Percentiles rank a stretch among this genome's conserved stretches.
phyloP scores from a whole-genome alignment of 1,140 invertebrate genomes.

The Cherax quadricarinatus region DNA sequence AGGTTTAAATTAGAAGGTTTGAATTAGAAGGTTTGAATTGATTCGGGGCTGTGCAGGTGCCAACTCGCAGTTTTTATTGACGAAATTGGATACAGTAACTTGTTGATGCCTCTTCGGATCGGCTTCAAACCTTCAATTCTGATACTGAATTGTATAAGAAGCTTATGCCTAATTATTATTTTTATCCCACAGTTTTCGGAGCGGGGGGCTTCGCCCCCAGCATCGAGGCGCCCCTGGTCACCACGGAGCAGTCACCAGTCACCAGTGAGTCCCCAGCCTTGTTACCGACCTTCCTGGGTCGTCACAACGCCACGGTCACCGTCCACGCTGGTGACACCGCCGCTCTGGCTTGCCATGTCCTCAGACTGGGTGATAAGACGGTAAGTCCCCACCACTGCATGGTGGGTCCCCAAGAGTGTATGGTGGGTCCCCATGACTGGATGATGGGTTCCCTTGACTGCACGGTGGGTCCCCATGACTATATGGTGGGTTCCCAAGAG shows the following conservation, averaged over 20 bases:
- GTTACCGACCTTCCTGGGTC: conserved; percentile 39
- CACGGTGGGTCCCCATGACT: too few relatives aligned
- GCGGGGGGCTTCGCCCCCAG: conserved; percentile 54
- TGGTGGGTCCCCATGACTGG: too few relatives aligned
- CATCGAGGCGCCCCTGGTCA: conserved; percentile 35
- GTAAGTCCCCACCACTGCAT: neutral
- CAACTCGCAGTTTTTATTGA: too few relatives aligned
- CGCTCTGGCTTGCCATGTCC: conserved; percentile 43
- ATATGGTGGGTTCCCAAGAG: too few relatives aligned
- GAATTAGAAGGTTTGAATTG: too few relatives aligned
- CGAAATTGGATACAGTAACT: neutral
- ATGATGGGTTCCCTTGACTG: too few relatives aligned
- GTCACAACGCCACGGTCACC: conserved; percentile 50
- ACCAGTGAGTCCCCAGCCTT: neutral
- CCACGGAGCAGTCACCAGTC: conserved; percentile 8
- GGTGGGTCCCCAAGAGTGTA: too few relatives aligned
- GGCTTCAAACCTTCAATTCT: too few relatives aligned
- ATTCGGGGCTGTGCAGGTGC: too few relatives aligned
- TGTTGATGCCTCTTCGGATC: too few relatives aligned
- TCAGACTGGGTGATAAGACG: conserved; percentile 50
- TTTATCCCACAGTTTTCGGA: neutral
- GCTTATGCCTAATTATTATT: neutral
- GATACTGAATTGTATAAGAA: too few relatives aligned
- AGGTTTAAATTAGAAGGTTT: too few relatives aligned
- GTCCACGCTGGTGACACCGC: conserved; percentile 56